Evolutionary conservation across 2,797 vertebrate species (phyloP), one percentile per base, ranked within the genome.

Genomic region (Podarcis lilfordi): DNA sequence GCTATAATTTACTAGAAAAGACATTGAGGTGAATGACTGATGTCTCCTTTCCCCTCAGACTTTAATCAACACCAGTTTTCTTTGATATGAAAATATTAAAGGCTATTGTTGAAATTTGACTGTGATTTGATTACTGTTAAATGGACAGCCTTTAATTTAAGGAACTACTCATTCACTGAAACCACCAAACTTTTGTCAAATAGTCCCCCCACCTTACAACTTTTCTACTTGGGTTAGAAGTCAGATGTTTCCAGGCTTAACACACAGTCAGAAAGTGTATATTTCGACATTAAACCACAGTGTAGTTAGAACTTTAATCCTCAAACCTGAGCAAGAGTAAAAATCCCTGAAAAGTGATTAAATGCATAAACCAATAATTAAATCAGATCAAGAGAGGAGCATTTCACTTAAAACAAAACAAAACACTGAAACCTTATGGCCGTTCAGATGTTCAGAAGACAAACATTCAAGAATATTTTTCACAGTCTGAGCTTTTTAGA

Each of bases 341-440:
- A 72, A 77, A 87, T 89, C 82, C 66, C 79, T 82, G 84, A 82
- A 91, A 94, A 83, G 91, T 83, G 82, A 95, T 84, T 90, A 59
- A 86, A 91, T 88, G 35, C 69, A 82, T 74, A 89, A 88, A 89
- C 86, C 71, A 68, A 45, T 85, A 82, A 91, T 89, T 92, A 93
- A 89, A 77, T 74, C 77, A 91, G 37, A 81, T 93, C 91, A 92
- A 93, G 91, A 92, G 89, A 92, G 75, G 86, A 83, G 55, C 40
- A 90, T 79, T 91, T 94, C 86, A 93, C 90, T 94, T 90, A 87
- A 88, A 92, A 43, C 92, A 43, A 72, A 91, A 91, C 78, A 90
- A 72, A 91, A 91, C 80, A 90, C 87, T 85, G 88, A 87, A 40
- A 85, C 74, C 71, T 86, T 94, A 85, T 68, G 89, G 90, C 69